These are phyloP conservation scores for Ataeniobius toweri DNA, from an alignment of 2,797 vertebrate genomes.

Conservation along the genomic window DNA sequence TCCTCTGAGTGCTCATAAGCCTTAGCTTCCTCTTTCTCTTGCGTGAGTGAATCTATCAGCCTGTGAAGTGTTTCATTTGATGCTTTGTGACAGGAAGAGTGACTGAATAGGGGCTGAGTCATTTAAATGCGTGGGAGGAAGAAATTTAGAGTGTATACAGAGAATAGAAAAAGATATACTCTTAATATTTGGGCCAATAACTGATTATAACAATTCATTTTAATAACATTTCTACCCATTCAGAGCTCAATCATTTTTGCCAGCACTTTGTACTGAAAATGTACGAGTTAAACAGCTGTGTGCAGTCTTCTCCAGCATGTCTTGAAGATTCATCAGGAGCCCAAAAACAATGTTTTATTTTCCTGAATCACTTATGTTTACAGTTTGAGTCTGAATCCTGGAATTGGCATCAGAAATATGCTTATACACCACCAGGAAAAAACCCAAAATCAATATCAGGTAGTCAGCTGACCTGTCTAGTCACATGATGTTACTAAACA, in stretches of 20 bases:
- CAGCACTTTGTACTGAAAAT: not conserved
- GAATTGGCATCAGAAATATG: not conserved
- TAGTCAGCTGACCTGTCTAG: not conserved
- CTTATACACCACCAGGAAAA: not conserved
- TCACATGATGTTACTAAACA: not conserved
- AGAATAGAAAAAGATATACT: not conserved
- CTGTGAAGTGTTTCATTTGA: constrained; percentile 16
- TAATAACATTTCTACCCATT: not conserved
- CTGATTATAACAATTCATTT: not conserved
- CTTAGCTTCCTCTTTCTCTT: constrained; percentile 2
- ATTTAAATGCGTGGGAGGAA: not conserved
- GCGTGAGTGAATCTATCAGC: constrained; percentile 1
- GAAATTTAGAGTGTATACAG: constrained; percentile 1
- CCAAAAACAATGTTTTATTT: not conserved
- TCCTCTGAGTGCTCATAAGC: not conserved
- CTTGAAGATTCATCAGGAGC: not conserved
- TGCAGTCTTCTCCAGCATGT: not conserved
- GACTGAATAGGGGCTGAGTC: constrained; percentile 19
- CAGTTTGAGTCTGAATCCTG: not conserved
- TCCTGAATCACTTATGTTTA: not conserved
- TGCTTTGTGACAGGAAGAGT: constrained; percentile 10
- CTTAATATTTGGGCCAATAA: not conserved
- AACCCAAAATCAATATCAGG: not conserved
- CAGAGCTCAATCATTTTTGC: not conserved
- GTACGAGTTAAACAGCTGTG: not conserved